Evolutionary conservation across 2,888 invertebrate species (phyloP).

Genomic region (Desoria tigrina): DNA sequence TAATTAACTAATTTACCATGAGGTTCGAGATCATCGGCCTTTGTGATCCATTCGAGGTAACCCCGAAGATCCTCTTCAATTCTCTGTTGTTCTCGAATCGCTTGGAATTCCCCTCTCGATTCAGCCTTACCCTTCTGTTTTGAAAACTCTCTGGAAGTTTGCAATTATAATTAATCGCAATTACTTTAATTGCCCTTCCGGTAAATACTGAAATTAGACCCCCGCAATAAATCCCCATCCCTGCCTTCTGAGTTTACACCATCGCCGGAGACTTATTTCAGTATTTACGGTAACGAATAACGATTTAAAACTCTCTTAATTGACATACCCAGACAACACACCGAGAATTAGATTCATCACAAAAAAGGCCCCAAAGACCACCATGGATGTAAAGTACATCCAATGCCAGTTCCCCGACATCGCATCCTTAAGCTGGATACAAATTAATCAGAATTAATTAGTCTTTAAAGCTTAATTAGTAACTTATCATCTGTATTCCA

Average conservation of each 20-base stretch:
- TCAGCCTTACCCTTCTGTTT: slow-evolving; percentile 67
- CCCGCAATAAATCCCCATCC: neutral
- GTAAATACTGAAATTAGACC: slow-evolving; percentile 36
- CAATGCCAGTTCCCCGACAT: slow-evolving; percentile 62
- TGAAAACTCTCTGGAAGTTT: slow-evolving; percentile 64
- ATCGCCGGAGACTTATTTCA: no score
- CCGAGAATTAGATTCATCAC: slow-evolving; percentile 67
- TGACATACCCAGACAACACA: slow-evolving; percentile 64
- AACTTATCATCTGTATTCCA: slow-evolving; percentile 20
- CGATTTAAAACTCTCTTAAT: no score
- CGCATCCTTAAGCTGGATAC: slow-evolving; percentile 61
- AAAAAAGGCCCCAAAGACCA: slow-evolving; percentile 67
- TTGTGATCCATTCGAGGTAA: slow-evolving; percentile 66
- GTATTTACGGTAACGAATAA: no score
- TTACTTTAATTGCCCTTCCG: no score
- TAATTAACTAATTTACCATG: slow-evolving; percentile 54
- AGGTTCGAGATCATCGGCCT: slow-evolving; percentile 64
- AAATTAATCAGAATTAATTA: neutral
- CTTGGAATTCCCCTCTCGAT: slow-evolving; percentile 65
- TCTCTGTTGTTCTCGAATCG: slow-evolving; percentile 64
- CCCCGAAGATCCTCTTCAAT: slow-evolving; percentile 65
- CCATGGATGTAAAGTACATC: slow-evolving; percentile 65
- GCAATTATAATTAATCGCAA: no score
- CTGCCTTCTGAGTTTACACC: neutral
- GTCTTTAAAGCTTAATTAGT: neutral